These are phyloP conservation scores for Corythaixoides concolor DNA, from an alignment of 2,113 vertebrate genomes.

Conservation along the genomic window DNA sequence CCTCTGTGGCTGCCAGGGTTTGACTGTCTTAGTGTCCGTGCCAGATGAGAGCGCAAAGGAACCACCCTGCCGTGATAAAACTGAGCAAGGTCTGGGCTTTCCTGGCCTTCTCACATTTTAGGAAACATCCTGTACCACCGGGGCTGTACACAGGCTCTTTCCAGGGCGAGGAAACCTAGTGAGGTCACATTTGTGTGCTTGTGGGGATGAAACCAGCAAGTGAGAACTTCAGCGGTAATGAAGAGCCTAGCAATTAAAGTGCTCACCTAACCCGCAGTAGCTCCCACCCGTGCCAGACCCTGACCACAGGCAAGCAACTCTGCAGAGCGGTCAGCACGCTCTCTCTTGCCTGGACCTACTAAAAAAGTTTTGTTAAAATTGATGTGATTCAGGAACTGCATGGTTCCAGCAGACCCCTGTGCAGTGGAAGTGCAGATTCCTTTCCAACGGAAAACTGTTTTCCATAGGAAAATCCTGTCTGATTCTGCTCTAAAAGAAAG, in stretches of 20 bases:
- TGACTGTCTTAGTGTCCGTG: background rate
- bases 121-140: background rate
- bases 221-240: background rate
- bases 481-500: background rate
- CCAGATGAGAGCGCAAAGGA: background rate
- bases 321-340: fast-evolving
- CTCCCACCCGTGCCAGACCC: background rate
- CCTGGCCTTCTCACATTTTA: background rate
- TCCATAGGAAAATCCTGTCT: background rate
- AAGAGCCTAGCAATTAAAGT: background rate
- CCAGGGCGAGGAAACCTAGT: background rate
- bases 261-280: fast-evolving
- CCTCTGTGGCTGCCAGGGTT: background rate
- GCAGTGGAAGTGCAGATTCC: background rate
- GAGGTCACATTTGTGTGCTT: background rate
- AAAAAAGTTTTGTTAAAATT: background rate
- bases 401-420: background rate
- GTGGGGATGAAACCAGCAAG: background rate
- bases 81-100: background rate
- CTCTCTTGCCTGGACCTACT: background rate
- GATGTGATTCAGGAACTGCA: background rate
- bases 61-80: background rate
- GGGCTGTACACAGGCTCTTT: background rate
- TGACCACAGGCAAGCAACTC: background rate
- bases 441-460: background rate